Base-by-base conservation (phyloP, 2,797 vertebrate genomes). In the Sebastes elongatus region DNA sequence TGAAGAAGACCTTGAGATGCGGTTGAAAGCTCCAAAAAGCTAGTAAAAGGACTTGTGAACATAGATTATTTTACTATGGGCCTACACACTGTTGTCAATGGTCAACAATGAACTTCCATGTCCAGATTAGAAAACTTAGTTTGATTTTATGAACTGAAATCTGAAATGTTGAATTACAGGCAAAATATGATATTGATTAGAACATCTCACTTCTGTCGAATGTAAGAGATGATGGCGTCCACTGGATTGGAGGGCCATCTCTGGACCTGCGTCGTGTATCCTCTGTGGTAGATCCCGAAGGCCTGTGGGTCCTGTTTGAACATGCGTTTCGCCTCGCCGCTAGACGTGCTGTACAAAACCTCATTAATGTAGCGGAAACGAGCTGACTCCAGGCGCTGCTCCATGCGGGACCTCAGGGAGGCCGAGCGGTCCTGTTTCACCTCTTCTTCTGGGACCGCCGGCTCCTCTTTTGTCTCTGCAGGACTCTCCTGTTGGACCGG, bases 281-380 rank as follows among this genome's bases (percentile, higher is more conserved):
- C 98, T 0, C 86, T 95, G 92, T 99, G 98, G 82, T 99, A 99
- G 23, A 97, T 66, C 4, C 88, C 71, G 30, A 98, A 97, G 7
- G 97, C 96, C 16, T 96, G 84, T 0, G 96, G 97, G 74, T 99
- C 98, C 71, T 94, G 92, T 27, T 78, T 89, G 88, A 99, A 98
- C 87, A 99, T 96, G 22, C 32, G 91, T 0, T 77, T 94, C 0
- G 98, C 97, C 28, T 97, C 96, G 0, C 55, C 92, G 84, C 98
- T 98, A 78, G 92, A 89, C 0, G 90, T 92, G 0, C 95, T 97
- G 94, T 99, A 99, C 7, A 99, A 85, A 74, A 96, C 93, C 80
- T 99, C 95, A 2, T 99, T 99, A 53, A 99, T 96, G 90, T 96
- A 97, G 33, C 98, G 97, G 94, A 99, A 99, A 11, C 96, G 96